Evolutionary conservation across 2,113 vertebrate genomes (phyloP), one percentile per base, ranked within the genome.

Genomic region (Oenanthe melanoleuca): DNA sequence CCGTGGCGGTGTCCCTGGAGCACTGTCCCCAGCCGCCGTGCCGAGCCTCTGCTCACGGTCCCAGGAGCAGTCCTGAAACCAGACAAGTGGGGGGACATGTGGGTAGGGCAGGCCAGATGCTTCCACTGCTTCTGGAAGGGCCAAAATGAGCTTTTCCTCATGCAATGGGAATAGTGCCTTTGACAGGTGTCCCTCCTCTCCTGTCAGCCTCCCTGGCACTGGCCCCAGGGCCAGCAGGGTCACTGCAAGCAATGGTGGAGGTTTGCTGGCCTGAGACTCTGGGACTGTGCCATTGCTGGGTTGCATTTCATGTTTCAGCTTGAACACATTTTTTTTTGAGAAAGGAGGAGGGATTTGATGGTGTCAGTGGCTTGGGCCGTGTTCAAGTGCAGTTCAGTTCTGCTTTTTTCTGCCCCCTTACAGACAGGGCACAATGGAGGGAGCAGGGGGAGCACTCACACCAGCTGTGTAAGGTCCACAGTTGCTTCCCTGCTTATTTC

Each of bases 201-300:
- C 1, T 1, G 3, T 38, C 65, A 71, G 74, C 52, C 77, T 42
- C 69, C 34, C 28, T 0, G 2, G 31, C 59, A 14, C 45, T 13
- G 55, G 56, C 34, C n/a, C 40, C n/a, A 7, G 5, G n/a, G 29
- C 57, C 49, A 56, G 71, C 3, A 5, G 24, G n/a, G 26, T 33
- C 64, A 29, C 52, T 25, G 80, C 56, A 33, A 25, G 28, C 0
- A 2, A 33, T 0, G 0, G 12, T 10, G 17, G n/a, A 52, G 10
- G 15, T 50, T 65, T 57, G 73, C 55, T n/a, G 80, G 24, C 24
- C 44, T 8, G 10, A 33, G 10, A 38, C 29, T 40, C 13, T 2
- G 16, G 31, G 45, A n/a, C 65, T 60, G 53, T 63, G 42, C 42
- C 5, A 10, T 11, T 7, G 5, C 49, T 3, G 15, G 29, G 10